Conservation (phyloP, 2,888 invertebrate species). For the Syritta pipiens region DNA sequence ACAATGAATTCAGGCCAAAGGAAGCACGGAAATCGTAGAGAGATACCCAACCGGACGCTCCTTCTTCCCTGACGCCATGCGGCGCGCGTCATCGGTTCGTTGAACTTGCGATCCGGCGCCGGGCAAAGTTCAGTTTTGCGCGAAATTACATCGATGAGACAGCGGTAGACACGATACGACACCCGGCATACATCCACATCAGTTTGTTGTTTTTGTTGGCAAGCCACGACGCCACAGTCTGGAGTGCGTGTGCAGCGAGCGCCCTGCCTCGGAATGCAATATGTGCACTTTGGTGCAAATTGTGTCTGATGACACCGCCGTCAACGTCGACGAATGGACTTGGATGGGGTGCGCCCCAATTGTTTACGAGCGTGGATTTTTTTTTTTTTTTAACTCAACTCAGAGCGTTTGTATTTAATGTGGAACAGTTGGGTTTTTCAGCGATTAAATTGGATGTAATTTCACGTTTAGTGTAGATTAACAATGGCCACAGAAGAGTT, state of each 20-base stretch:
- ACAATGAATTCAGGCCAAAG: constrained; percentile 9
- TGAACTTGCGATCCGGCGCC: constrained; percentile 49
- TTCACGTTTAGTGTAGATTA: constrained; percentile 17
- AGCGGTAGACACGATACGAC: background rate
- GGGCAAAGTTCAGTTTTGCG: constrained; percentile 24
- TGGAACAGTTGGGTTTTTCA: constrained; percentile 1
- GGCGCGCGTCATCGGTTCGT: constrained; percentile 32
- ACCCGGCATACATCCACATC: constrained; percentile 9
- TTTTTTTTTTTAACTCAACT: too few species aligned
- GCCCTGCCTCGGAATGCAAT: constrained; percentile 32
- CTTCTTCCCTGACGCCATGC: constrained; percentile 35
- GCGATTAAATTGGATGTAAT: constrained; percentile 13
- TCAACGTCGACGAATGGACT: background rate
- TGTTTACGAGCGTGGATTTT: background rate
- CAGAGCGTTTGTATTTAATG: background rate
- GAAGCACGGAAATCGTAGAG: background rate
- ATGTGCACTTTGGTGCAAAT: constrained; percentile 16
- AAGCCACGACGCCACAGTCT: background rate
- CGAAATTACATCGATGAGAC: constrained; percentile 26
- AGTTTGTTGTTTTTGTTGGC: background rate
- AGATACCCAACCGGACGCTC: background rate
- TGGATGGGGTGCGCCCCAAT: constrained; percentile 33
- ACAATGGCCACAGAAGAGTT: background rate
- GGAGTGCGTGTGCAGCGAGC: background rate
- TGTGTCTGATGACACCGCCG: constrained; percentile 21